phyloP scores from a whole-genome alignment of 2,888 invertebrate genomes.

The Lasioglossum marginatum region DNA sequence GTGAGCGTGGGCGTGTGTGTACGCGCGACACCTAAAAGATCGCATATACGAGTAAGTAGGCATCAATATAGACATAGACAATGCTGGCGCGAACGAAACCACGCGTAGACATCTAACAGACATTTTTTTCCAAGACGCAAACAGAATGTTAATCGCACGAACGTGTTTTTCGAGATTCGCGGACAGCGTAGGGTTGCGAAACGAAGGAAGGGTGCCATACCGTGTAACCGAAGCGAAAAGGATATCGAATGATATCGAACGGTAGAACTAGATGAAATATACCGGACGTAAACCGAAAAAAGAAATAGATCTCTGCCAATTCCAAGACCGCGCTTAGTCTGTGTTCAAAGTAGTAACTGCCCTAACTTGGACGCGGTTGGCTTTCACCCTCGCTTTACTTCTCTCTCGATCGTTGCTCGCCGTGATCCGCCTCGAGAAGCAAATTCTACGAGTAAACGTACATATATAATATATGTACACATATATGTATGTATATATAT shows the following conservation, averaged over 20 bases:
- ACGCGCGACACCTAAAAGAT: slow-evolving; percentile 7
- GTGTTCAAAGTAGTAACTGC: not conserved
- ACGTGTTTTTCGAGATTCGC: slow-evolving; percentile 5
- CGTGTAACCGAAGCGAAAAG: too few species aligned
- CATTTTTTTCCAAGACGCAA: too few species aligned
- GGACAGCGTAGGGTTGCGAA: not conserved
- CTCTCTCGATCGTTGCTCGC: slow-evolving; percentile 28
- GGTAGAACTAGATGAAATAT: too few species aligned
- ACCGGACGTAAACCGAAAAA: too few species aligned
- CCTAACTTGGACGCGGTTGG: slow-evolving; percentile 40
- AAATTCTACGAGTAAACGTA: too few species aligned
- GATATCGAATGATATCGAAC: too few species aligned
- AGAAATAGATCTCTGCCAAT: too few species aligned
- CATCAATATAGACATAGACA: too few species aligned
- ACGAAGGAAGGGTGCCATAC: not conserved
- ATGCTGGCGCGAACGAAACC: too few species aligned
- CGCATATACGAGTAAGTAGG: slow-evolving; percentile 20
- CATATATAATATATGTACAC: slow-evolving; percentile 7
- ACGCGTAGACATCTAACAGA: too few species aligned
- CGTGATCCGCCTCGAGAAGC: not conserved
- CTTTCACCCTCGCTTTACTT: slow-evolving; percentile 37
- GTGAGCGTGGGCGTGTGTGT: slow-evolving; percentile 9
- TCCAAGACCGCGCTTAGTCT: not conserved
- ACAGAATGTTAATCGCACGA: too few species aligned
- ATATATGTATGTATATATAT: slow-evolving; percentile 13